Base-by-base conservation (phyloP, 2,113 vertebrate genomes). In the Peucedramus taeniatus region DNA sequence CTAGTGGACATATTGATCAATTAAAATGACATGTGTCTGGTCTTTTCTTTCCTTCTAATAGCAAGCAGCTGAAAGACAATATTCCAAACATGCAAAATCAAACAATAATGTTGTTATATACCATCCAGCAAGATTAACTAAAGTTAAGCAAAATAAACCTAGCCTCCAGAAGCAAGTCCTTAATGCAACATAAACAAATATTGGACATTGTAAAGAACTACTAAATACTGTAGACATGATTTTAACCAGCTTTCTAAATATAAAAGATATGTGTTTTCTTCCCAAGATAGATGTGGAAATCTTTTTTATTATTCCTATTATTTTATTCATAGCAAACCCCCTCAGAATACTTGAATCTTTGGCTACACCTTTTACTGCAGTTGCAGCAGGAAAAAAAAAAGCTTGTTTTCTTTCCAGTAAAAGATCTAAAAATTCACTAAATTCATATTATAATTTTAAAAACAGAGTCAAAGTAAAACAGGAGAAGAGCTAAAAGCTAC, bases 1-100 rank as follows among this genome's bases (percentile, higher is more conserved):
- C 94, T 96, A 97, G 96, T 97, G 97, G 97, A 97, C 97, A 97
- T 97, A 96, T 89, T 97, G 97, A 97, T 97, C 97, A 94, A 93
- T 92, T 95, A 96, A 97, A 96, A 89, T 96, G 97, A 97, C 98
- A 98, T 94, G 97, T 98, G 97, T 94, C 96, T 97, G 76, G 87
- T 97, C 96, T 93, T 97, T 97, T 97, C 96, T 96, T 95, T 95
- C 77, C 63, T 85, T 93, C 80, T 88, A 81, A 81, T 47, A 95
- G 90, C 94, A 96, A 94, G 76, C 89, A 97, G 89, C 87, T 94
- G 91, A 92, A 97, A 95, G 65, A 89, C 59, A 94, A 65, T 83
- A 82, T 90, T 96, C 93, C 91, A 93, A 94, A 83, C 50, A 88
- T 63, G 37, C 26, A 81, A 94, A 98, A 97, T 94, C 96, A 96